Percentiles rank a stretch among this genome's conserved stretches.
These are phyloP conservation scores for Drosophila subobscura DNA, from an alignment of 1,140 invertebrate species.

Conservation along the genomic window DNA sequence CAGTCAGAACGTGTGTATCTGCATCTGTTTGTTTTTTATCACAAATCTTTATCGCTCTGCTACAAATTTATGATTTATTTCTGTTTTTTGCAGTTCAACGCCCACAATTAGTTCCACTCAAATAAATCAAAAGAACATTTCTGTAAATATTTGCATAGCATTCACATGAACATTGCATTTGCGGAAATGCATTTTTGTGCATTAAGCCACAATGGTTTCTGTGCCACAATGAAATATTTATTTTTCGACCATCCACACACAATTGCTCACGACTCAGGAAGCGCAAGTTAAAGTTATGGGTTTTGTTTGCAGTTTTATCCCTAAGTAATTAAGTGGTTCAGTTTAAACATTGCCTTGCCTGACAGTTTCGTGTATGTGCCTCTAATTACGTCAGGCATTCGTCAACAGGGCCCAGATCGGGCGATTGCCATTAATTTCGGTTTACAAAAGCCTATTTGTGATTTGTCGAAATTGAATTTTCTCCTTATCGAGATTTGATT, in stretches of 20 bases:
- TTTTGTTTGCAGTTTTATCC: background rate
- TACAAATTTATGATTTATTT: constrained; percentile 50
- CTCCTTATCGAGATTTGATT: constrained; percentile 75
- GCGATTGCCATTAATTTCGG: constrained; percentile 68
- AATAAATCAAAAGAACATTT: constrained; percentile 78
- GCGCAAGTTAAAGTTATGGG: constrained; percentile 37
- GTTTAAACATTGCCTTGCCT: constrained; percentile 32
- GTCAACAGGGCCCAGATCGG: constrained; percentile 10
- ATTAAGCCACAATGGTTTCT: constrained; percentile 60
- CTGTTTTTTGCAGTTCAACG: constrained; percentile 74
- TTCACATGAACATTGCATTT: constrained; percentile 35
- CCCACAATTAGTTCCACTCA: constrained; percentile 81
- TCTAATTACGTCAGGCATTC: constrained; percentile 59
- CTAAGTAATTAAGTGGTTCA: constrained; percentile 60
- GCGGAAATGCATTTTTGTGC: constrained; percentile 45
- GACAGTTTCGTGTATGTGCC: too few relatives aligned
- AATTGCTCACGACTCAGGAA: constrained; percentile 41
- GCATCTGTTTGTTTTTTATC: constrained; percentile 29
- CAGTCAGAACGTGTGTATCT: constrained; percentile 7
- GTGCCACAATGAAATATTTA: constrained; percentile 64
- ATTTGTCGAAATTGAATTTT: constrained; percentile 80
- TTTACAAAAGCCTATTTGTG: constrained; percentile 79
- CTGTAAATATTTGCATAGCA: constrained; percentile 64
- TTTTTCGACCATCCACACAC: constrained; percentile 38
- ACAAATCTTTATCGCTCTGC: constrained; percentile 40